Evolutionary conservation across 1,140 invertebrate genomes (phyloP), one percentile per base, ranked within the genome.

Genomic region (Drosophila tropicalis): DNA sequence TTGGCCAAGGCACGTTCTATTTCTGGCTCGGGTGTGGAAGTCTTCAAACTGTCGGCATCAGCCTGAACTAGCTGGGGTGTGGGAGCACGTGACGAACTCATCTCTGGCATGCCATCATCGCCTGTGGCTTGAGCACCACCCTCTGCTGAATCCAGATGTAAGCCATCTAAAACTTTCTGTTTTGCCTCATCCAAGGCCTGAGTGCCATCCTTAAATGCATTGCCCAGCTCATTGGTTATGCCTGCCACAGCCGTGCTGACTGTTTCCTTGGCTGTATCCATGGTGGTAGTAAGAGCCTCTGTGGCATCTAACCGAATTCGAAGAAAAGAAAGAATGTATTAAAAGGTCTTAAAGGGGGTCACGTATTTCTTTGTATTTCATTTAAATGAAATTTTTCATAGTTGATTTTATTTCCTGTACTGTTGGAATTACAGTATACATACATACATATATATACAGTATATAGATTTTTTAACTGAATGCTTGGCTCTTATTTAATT

Each of bases 21-120:
- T 72, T 92, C 91, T 29, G 91, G 91, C 65, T 92, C 91, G 2
- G 91, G 89, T 5, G 91, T 84, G 0, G 76, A 83, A 7, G 91
- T 92, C 72, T 91, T 92, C 51, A 92, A 62, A 61, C 91, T 92
- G 17, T 92, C 91, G 12, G 70, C 75, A 55, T 76, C 82, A 5
- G 56, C 57, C 29, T 84, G 63, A 3, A n/a, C 17, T 0, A 86
- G 47, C 6, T 80, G 61, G 1, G 79, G 77, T 7, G 82, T 90
- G 0, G 90, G 67, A 2, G 76, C 73, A 2, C 81, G 67, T 6
- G 83, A 86, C 15, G 39, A 65, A 40, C 74, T 89, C n/a, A 69
- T 7, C 47, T 58, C 70, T 15, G 57, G 57, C 15, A 15, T 0
- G 4, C 25, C 60, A 29, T 44, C 60, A 29, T 44, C 55, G 10